Conservation (phyloP, 1,140 invertebrate genomes). For the Nephotettix cincticeps region DNA sequence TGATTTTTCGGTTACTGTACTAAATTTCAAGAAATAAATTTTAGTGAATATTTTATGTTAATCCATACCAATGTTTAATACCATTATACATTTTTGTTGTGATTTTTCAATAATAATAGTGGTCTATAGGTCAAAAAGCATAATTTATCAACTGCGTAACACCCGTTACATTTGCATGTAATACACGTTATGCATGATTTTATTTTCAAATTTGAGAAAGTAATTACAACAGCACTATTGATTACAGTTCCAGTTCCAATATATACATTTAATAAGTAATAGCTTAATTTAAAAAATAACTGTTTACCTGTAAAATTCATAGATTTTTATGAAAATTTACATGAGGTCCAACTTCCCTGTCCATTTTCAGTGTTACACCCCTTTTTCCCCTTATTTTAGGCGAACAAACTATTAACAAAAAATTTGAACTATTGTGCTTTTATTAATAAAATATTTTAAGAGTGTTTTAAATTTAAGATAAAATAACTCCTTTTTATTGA, state of each 20-base stretch:
- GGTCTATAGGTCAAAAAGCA: neutral
- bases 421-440: too few species aligned
- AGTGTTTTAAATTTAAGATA: neutral
- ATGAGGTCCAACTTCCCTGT: conserved; percentile 7
- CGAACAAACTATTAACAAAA: too few species aligned
- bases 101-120: neutral
- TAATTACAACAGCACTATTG: neutral
- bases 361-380: neutral
- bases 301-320: neutral
- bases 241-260: neutral
- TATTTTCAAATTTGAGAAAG: neutral
- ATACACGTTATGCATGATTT: neutral
- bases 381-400: too few species aligned
- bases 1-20: too few species aligned
- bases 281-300: neutral
- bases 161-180: neutral
- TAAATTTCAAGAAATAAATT: too few species aligned
- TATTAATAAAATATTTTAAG: too few species aligned
- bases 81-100: neutral
- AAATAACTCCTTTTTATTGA: neutral
- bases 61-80: neutral
- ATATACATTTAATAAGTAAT: too few species aligned
- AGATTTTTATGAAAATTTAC: neutral
- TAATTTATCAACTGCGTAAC: neutral
- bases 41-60: too few species aligned